Base-by-base conservation (phyloP, 2,797 vertebrate species). In the Lophius americanus region DNA sequence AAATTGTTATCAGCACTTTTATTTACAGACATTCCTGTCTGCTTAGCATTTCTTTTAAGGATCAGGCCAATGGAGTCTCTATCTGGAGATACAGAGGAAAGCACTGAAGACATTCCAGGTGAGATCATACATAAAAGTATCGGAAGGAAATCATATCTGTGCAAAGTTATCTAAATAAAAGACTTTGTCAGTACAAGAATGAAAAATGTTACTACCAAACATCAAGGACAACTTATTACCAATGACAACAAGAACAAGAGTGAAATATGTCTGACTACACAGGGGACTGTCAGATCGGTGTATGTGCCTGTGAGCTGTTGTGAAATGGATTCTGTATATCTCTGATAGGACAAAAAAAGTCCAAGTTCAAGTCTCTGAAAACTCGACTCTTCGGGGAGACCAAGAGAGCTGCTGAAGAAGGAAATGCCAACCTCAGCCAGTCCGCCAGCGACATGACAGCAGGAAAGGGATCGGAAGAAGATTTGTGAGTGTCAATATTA, bases 81-180 rank as follows among this genome's bases (percentile, higher is more conserved):
- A 70, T 75, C 90, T 69, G 93, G 90, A 78, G 94, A 95, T 14
- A 68, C 81, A 13, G 95, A 96, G 68, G 94, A 92, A 75, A 93
- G 90, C 73, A 90, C 86, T 49, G 96, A 97, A 12, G 95, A 96
- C 58, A 68, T 68, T 74, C 78, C 95, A 95, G 96, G 98, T 98
- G 91, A 88, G 88, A 73, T 60, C n/a, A 50, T n/a, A 59, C 0
- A 49, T 39, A 51, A 35, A 3, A 39, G 42, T 54, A 7, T 4
- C 2, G 12, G 44, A 9, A 42, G 51, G 11, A 52, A 55, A 58
- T 14, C 6, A 37, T 7, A 11, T 35, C 0, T 50, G 11, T 44
- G 43, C 7, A 51, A 0, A 54, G 37, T 14, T 5, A 8, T 44
- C 1, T 46, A 38, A 55, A 51, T 12, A 3, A 49, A 50, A 11